Base-by-base conservation (phyloP, 2,888 invertebrate species). In the Papilio gigon region DNA sequence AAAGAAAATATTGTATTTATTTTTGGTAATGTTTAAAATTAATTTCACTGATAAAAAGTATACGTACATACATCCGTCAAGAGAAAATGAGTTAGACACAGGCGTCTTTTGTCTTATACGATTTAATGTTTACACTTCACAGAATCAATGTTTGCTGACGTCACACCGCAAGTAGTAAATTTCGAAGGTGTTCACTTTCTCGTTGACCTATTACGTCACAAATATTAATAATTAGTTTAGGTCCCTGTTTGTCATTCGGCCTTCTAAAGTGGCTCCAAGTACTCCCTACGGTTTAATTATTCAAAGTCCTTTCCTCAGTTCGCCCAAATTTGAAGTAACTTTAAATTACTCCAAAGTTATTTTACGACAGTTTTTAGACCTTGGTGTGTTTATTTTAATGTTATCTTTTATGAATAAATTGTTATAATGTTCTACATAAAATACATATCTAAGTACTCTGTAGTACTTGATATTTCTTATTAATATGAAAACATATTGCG, bases 271-370 rank as follows among this genome's bases (percentile, higher is more conserved):
- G 53, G 53, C 30, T 27, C 27, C 27, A 53, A 53, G 53, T 53
- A 53, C 53, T 30, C 53, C 53, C 30, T 53, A 53, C 17, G 53
- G 53, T 30, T 53, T 53, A 53, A 53, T 53, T 53, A 53, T 53
- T 53, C 53, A 53, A 30, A 30, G 17, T 53, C 53, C 53, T 14
- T 27, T 53, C 25, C 50, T n/a, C 53, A 53, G 30, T 30, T 9
- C 53, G 27, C n/a, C 53, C n/a, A 53, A 53, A 53, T 53, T 53
- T 25, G 27, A 30, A 30, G 53, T 17, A 53, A 53, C 30, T 53
- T 53, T 53, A 53, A 30, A 53, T 53, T 30, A 53, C 53, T 2
- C 17, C n/a, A 30, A 53, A 53, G 53, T 53, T 53, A 27, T 27
- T 27, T 53, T 53, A 53, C 53, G 53, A 53, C 27, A 22, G 6